A percentile compares a stretch with the other conserved stretches of the same genome.
These are phyloP conservation scores for Agrotis exclamationis DNA, from an alignment of 2,888 invertebrate genomes.

Conservation along the genomic window DNA sequence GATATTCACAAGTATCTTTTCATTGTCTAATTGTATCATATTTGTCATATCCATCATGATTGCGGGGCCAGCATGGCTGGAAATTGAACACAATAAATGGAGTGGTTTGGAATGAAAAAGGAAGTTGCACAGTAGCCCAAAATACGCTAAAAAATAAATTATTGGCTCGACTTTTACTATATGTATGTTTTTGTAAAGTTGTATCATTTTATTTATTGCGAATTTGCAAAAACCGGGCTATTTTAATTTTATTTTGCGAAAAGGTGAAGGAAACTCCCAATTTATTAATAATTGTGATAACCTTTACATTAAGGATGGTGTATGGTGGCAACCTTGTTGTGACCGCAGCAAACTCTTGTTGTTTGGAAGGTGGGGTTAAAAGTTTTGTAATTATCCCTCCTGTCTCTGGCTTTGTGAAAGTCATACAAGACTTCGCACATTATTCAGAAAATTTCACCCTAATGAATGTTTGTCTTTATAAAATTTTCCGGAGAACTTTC, in stretches of 20 bases:
- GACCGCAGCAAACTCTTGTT: slow-evolving; percentile 51
- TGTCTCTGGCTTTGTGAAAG: slow-evolving; percentile 52
- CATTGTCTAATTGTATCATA: too few relatives aligned
- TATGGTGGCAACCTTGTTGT: slow-evolving; percentile 47
- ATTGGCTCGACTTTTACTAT: neutral
- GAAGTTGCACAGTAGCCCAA: too few relatives aligned
- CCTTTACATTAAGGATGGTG: slow-evolving; percentile 28
- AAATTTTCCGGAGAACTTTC: slow-evolving; percentile 17
- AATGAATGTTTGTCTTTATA: slow-evolving; percentile 35
- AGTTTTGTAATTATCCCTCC: slow-evolving; percentile 69
- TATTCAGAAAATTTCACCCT: slow-evolving; percentile 50
- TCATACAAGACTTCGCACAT: slow-evolving; percentile 52
- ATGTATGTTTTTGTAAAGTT: neutral
- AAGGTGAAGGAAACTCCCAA: neutral
- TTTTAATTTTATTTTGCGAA: neutral
- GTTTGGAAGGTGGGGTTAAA: slow-evolving; percentile 45
- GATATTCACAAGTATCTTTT: too few relatives aligned
- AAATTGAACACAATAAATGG: too few relatives aligned
- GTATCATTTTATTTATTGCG: neutral
- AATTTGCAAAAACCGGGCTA: neutral
- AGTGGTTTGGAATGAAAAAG: too few relatives aligned
- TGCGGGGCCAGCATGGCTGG: too few relatives aligned
- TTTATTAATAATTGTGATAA: slow-evolving; percentile 24
- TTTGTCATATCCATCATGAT: too few relatives aligned
- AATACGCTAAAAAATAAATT: too few relatives aligned